These are phyloP conservation scores for Anseranas semipalmata DNA, from an alignment of 2,113 vertebrate species.

Conservation along the genomic window DNA sequence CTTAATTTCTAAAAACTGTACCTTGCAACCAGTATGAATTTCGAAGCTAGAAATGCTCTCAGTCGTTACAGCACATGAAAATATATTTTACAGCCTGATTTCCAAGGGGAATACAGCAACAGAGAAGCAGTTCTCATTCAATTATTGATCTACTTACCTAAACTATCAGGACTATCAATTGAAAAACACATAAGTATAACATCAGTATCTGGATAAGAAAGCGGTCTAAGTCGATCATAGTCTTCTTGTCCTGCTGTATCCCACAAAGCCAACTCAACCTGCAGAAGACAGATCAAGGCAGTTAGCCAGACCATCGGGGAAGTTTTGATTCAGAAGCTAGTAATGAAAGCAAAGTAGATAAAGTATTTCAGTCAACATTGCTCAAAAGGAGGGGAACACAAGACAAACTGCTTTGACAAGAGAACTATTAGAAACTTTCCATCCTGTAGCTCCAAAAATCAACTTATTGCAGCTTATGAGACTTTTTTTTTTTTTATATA, in stretches of 20 bases:
- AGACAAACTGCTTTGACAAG: neutral
- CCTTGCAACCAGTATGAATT: neutral
- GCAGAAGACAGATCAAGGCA: constrained; percentile 5
- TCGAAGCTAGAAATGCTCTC: neutral
- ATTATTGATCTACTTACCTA: constrained; percentile 82
- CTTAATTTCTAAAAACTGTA: neutral
- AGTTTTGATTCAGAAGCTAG: neutral
- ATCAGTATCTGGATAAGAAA: constrained; percentile 98
- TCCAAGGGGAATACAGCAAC: neutral
- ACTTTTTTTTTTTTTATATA: neutral
- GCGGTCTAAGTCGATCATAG: constrained; percentile 95
- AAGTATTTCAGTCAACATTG: neutral
- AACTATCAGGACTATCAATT: constrained; percentile 98
- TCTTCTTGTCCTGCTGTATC: constrained; percentile 99
- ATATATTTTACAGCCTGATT: neutral
- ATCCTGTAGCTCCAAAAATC: neutral
- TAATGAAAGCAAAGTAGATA: neutral
- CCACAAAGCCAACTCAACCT: constrained; percentile 98
- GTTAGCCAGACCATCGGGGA: neutral
- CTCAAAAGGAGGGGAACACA: neutral
- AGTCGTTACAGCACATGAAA: neutral
- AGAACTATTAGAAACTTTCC: neutral
- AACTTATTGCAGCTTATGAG: neutral
- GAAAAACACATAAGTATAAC: constrained; percentile 99
- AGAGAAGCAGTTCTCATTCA: neutral